phyloP scores from a whole-genome alignment of 2,797 vertebrate genomes.

The Pantherophis vulpinus region DNA sequence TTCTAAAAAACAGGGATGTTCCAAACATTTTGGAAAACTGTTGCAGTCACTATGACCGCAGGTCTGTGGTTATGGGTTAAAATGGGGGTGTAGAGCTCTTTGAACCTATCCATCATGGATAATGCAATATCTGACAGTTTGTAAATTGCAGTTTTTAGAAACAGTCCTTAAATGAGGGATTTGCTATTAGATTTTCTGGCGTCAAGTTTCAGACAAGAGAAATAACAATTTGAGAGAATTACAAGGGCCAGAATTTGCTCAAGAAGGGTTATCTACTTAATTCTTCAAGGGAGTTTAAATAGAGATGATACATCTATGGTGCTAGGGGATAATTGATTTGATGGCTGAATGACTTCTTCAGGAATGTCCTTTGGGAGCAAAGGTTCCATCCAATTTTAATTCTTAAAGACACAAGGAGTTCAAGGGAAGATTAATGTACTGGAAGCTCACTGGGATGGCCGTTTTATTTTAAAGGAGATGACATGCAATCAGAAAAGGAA shows the following conservation, averaged over 20 bases:
- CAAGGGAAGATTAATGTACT: slow-evolving; percentile 24
- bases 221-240: not conserved
- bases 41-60: no score
- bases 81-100: not conserved
- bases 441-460: not conserved
- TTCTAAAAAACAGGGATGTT: no score
- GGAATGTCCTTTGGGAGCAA: not conserved
- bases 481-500: slow-evolving; percentile 5
- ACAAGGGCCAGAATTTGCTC: slow-evolving; percentile 16
- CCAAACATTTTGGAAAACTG: no score
- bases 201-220: not conserved
- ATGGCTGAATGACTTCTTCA: not conserved
- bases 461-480: slow-evolving; percentile 15
- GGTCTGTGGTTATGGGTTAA: no score
- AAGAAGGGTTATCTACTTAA: slow-evolving; percentile 8
- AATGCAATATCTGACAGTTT: not conserved
- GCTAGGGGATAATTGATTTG: slow-evolving; percentile 38
- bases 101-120: not conserved
- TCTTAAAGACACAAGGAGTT: slow-evolving; percentile 19
- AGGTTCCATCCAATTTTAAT: slow-evolving; percentile 9
- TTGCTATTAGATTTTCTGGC: not conserved
- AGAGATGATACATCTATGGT: slow-evolving; percentile 18
- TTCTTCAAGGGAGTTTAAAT: slow-evolving; percentile 36
- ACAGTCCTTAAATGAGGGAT: not conserved
- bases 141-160: not conserved